Percentiles rank a stretch among this genome's conserved stretches.
Evolutionary conservation across 1,140 invertebrate species (phyloP).

Genomic region (Cyclargus thomasi): DNA sequence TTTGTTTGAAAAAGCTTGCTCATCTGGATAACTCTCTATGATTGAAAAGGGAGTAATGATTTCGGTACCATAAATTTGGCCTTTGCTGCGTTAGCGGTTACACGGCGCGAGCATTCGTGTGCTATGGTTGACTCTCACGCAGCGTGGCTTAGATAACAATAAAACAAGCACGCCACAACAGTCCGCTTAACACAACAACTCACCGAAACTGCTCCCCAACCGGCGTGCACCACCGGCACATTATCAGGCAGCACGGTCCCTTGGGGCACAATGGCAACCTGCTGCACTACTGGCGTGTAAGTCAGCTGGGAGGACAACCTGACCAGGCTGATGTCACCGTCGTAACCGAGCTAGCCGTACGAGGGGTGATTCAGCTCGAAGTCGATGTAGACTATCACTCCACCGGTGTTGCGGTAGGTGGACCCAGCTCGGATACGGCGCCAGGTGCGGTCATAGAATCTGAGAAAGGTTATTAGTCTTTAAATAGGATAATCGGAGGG

Average conservation of each 20-base stretch:
- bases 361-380: conserved; percentile 38
- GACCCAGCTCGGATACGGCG: conserved; percentile 47
- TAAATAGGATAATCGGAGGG: too few species aligned
- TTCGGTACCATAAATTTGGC: too few species aligned
- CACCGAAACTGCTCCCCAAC: conserved; percentile 43
- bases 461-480: not conserved
- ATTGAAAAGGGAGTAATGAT: too few species aligned
- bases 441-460: not conserved
- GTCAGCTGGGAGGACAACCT: conserved; percentile 26
- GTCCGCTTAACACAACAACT: too few species aligned
- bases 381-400: conserved; percentile 28
- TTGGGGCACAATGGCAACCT: conserved; percentile 29
- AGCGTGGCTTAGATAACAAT: too few species aligned
- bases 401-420: conserved; percentile 39
- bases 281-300: conserved; percentile 37
- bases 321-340: conserved; percentile 47
- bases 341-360: conserved; percentile 27
- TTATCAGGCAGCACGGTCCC: conserved; percentile 33
- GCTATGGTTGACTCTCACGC: too few species aligned
- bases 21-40: too few species aligned
- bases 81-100: too few species aligned
- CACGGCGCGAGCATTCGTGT: too few species aligned
- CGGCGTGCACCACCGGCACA: conserved; percentile 40
- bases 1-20: too few species aligned
- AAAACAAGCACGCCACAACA: too few species aligned